Base-by-base conservation (phyloP, 1,140 invertebrate genomes). In the Drosophila pachea region DNA sequence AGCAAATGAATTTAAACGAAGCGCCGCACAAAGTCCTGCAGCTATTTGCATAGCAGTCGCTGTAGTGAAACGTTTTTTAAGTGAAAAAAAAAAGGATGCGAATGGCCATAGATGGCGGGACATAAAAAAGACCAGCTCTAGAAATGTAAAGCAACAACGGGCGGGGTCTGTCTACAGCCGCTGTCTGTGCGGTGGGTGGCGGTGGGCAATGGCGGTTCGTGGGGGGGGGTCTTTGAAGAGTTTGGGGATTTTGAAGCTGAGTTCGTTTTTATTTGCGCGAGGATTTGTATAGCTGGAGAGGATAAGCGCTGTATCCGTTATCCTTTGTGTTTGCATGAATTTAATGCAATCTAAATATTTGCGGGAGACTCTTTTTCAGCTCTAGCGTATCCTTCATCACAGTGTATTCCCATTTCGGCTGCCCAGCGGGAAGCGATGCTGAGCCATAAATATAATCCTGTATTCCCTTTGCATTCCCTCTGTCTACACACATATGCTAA, bases 261-360 rank as follows among this genome's bases (percentile, higher is more conserved):
- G 58, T 62, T 70, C 22, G 38, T 53, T 76, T 78, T 79, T 84
- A 84, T 83, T 84, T 83, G 73, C 76, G 65, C 79, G 78, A 67
- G 78, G 78, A 83, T 83, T 83, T 83, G 79, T 83, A 65, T 73
- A 79, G 79, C 76, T 81, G 73, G 62, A 72, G 74, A 77, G 78
- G 78, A 84, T 84, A 84, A 84, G 81, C 79, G 81, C 79, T 68
- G 72, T 82, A 78, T 82, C 78, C 76, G 70, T 78, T 84, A 84
- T 84, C 69, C 79, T 84, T 84, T 84, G 81, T 84, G 81, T 84
- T 84, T 84, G 79, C 79, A 76, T 78, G 79, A 86, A 79, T 84
- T 86, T 84, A 84, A 84, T 86, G 81, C 79, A 84, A 84, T 84
- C 79, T 83, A 84, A 84, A 84, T 84, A 84, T 84, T 84, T 86